phyloP scores from a whole-genome alignment of 1,140 invertebrate genomes.

The Bombus soroeensis region DNA sequence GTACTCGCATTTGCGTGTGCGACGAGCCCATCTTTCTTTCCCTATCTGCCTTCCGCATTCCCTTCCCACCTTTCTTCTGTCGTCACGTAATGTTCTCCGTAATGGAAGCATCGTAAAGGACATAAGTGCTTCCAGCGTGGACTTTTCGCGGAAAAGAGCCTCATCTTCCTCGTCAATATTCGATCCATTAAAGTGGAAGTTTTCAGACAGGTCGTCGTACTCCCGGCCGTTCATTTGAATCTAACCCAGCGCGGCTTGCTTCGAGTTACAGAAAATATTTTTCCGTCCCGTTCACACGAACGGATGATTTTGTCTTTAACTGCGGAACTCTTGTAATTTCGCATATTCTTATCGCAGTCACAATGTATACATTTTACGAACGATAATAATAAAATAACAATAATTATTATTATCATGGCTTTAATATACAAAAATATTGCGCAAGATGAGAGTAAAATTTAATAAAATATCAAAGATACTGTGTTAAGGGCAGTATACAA shows the following conservation, averaged over 20 bases:
- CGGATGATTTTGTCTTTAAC: not conserved
- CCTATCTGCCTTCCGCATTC: conserved; percentile 29
- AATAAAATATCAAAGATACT: too few species aligned
- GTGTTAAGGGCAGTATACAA: too few species aligned
- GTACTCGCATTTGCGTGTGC: conserved; percentile 68
- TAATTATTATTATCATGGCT: not conserved
- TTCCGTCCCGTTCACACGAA: not conserved
- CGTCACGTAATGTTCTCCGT: conserved; percentile 67
- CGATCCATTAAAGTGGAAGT: conserved; percentile 60
- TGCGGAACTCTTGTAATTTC: too few species aligned
- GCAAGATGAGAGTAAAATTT: not conserved
- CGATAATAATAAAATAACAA: not conserved
- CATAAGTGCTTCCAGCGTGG: conserved; percentile 55
- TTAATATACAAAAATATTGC: not conserved
- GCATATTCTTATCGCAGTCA: not conserved
- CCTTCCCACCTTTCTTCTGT: conserved; percentile 19
- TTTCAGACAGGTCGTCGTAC: conserved; percentile 30
- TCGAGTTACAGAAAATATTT: conserved; percentile 39
- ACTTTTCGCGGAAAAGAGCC: conserved; percentile 43
- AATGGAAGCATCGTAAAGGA: conserved; percentile 66
- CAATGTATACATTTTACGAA: not conserved
- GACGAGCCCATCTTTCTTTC: conserved; percentile 63
- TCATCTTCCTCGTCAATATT: conserved; percentile 45
- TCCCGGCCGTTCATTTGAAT: conserved; percentile 10
- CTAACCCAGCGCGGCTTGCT: not conserved